Evolutionary conservation across 2,888 invertebrate genomes (phyloP), one percentile per base, ranked within the genome.

Genomic region (Dasypolia templi): DNA sequence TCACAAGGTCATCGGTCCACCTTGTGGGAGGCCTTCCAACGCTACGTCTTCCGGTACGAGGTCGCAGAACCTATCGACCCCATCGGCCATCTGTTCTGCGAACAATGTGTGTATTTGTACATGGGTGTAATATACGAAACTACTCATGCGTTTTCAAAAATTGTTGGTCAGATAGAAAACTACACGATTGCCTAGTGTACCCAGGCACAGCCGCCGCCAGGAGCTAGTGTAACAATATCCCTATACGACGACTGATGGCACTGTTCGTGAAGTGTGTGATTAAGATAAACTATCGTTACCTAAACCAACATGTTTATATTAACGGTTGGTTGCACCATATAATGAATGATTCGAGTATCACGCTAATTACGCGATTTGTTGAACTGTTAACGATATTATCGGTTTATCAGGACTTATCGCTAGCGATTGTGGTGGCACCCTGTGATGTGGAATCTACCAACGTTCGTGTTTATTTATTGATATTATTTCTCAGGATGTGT

Each of bases 321-420:
- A 89, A 91, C 90, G 93, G 90, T 89, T 84, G 86, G 85, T 55
- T 90, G 90, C 88, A 77, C 88, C 73, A 72, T 80, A 81, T 93
- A 93, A 94, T 90, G 89, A 92, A 90, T 82, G 83, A 66, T 66
- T 89, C 83, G 79, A 92, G 91, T 91, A 86, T 81, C 75, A 64
- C 61, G 76, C 86, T 91, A 92, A 92, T 93, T 90, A 91, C 81
- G 69, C 72, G 69, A 87, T 81, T 80, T 88, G 85, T 86, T 84
- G 82, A 79, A 83, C 86, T 88, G 89, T 88, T 87, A 89, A 77
- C 80, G 79, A 74, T 84, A 81, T 79, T 74, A 87, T 83, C 81
- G 70, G 69, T 77, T 82, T 88, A 88, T 81, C 77, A 46, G 44
- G 74, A 76, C 66, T 82, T 82, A 80, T 83, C 72, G 58, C 22